Evolutionary conservation across 2,888 invertebrate species (phyloP).

Genomic region (Ophion ventricosus): DNA sequence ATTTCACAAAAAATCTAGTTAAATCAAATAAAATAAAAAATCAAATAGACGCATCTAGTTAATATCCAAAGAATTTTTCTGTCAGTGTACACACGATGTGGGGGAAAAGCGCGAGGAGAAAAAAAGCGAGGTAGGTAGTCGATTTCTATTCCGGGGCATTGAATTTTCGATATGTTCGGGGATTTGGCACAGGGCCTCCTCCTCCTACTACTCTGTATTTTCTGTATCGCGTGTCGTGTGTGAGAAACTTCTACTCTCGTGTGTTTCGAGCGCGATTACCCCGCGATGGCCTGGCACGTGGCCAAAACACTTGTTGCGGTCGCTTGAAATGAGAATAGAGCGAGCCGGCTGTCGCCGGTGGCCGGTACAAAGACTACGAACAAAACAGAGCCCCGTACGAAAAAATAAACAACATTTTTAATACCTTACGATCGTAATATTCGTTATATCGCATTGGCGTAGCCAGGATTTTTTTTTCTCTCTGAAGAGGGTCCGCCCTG

Average conservation of each 20-base stretch:
- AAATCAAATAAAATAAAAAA: no score
- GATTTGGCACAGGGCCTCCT: conserved; percentile 53
- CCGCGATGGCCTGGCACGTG: conserved; percentile 71
- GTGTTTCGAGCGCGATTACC: conserved; percentile 52
- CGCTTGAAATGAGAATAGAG: conserved; percentile 78
- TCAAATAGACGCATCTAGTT: no score
- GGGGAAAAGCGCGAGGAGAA: not conserved
- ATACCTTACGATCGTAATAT: no score
- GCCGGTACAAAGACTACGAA: conserved; percentile 44
- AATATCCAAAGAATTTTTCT: no score
- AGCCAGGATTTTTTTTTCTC: no score
- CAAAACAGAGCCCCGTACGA: conserved; percentile 37
- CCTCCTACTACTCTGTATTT: conserved; percentile 11
- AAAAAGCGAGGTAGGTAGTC: not conserved
- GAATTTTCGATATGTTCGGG: conserved; percentile 63
- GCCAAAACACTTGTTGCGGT: conserved; percentile 81
- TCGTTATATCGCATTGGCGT: no score
- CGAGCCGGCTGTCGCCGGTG: conserved; percentile 66
- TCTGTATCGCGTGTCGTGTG: conserved; percentile 53
- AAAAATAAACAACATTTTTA: no score
- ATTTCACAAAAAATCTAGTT: no score
- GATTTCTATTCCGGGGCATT: conserved; percentile 63
- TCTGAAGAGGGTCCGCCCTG: no score
- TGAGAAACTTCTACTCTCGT: not conserved
- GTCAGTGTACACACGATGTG: no score